These are phyloP conservation scores for Habroteleia sp. DNA, from an alignment of 2,888 invertebrate genomes.

Conservation along the genomic window DNA sequence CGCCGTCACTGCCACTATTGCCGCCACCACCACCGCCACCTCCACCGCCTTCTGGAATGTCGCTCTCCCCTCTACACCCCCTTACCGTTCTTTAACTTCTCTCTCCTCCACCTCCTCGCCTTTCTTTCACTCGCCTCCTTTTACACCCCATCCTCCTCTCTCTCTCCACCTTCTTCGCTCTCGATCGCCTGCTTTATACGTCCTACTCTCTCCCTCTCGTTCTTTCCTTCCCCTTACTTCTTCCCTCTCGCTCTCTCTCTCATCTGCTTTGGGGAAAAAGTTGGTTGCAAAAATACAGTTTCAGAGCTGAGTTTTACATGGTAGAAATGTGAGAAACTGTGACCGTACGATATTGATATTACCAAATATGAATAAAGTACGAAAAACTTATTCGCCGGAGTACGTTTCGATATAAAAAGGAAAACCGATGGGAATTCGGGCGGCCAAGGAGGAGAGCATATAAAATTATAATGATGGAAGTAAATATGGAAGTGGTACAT, in stretches of 20 bases:
- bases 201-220: conserved; percentile 58
- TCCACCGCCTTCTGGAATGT: conserved; percentile 81
- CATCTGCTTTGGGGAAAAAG: conserved; percentile 58
- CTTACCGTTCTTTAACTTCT: conserved; percentile 55
- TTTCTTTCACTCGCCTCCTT: conserved; percentile 59
- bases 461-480: too few species aligned
- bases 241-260: conserved; percentile 37
- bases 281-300: not conserved
- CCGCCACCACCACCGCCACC: conserved; percentile 78
- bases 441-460: too few species aligned
- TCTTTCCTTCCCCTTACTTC: conserved; percentile 36
- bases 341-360: too few species aligned
- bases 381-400: too few species aligned
- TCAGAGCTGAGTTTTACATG: too few species aligned
- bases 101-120: conserved; percentile 56
- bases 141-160: conserved; percentile 63
- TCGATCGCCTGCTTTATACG: conserved; percentile 59
- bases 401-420: too few species aligned
- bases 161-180: conserved; percentile 64
- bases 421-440: too few species aligned
- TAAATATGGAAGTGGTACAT: too few species aligned
- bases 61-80: conserved; percentile 74
- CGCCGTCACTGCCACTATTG: conserved; percentile 69
- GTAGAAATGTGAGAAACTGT: too few species aligned
- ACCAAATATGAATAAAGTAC: too few species aligned